Evolutionary conservation across 1,140 invertebrate genomes (phyloP).

Genomic region (Sarcophaga bullata): DNA sequence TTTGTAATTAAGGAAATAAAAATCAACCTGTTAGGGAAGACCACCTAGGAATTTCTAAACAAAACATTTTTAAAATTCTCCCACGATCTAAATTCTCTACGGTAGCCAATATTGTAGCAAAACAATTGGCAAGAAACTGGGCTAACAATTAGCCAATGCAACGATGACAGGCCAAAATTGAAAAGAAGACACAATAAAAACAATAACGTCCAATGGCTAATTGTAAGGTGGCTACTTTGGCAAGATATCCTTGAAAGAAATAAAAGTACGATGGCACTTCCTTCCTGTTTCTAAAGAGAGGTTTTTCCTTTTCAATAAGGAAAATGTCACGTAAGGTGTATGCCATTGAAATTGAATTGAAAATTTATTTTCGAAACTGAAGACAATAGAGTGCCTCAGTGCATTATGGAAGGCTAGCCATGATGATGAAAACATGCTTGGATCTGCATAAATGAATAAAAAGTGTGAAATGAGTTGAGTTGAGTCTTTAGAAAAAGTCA

Average conservation of each 20-base stretch:
- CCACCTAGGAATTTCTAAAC: constrained; percentile 16
- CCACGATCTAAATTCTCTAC: background rate
- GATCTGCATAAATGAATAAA: background rate
- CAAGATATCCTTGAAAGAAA: background rate
- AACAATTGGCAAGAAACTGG: background rate
- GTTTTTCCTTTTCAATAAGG: background rate
- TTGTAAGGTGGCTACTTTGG: background rate
- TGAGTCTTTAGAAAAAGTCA: background rate
- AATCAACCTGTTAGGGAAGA: background rate
- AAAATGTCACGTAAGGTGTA: background rate
- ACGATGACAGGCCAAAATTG: background rate
- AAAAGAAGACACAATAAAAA: constrained; percentile 5
- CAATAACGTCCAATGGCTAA: background rate
- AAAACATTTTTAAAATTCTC: constrained; percentile 1
- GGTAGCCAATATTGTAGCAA: background rate
- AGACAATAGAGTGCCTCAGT: background rate
- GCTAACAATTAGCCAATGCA: background rate
- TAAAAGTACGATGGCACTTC: constrained; percentile 14
- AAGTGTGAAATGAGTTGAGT: constrained; percentile 19
- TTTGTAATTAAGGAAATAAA: no score
- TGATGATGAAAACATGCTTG: background rate
- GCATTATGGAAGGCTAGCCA: background rate
- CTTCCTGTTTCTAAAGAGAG: background rate
- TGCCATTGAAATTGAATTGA: background rate
- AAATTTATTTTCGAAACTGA: background rate